Conservation (phyloP, 2,113 vertebrate species). For the Bombycilla garrulus region DNA sequence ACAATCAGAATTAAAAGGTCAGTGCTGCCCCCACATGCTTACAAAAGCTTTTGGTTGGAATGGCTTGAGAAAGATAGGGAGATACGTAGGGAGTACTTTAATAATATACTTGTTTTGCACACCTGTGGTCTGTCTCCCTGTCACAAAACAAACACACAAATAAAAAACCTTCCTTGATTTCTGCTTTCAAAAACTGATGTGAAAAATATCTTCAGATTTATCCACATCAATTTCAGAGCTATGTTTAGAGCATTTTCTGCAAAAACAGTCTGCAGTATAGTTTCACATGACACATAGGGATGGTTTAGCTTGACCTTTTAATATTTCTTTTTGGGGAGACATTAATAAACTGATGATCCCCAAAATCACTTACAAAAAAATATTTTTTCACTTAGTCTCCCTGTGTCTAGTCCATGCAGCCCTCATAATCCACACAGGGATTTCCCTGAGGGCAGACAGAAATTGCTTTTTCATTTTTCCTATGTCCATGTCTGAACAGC, state of each 20-base stretch:
- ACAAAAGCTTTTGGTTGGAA: constrained; percentile 27
- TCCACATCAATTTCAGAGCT: not conserved
- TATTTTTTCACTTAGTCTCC: not conserved
- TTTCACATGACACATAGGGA: not conserved
- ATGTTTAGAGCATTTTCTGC: not conserved
- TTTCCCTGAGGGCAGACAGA: not conserved
- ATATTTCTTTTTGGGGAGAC: not conserved
- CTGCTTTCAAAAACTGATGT: not conserved
- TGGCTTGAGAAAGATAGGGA: not conserved
- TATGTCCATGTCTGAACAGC: not conserved
- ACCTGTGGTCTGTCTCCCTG: not conserved
- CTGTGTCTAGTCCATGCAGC: not conserved
- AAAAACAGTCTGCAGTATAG: not conserved
- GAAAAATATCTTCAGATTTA: not conserved
- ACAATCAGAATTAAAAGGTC: constrained; percentile 54
- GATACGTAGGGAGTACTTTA: not conserved
- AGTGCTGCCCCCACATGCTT: constrained; percentile 52
- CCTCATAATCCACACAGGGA: not conserved
- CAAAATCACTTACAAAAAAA: not conserved
- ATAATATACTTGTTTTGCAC: not conserved
- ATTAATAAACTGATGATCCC: not conserved
- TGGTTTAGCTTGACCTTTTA: not conserved
- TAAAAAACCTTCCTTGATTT: not conserved
- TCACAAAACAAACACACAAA: not conserved
- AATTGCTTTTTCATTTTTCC: not conserved